Evolutionary conservation across 2,888 invertebrate species (phyloP).

Genomic region (Apotomis capreana): DNA sequence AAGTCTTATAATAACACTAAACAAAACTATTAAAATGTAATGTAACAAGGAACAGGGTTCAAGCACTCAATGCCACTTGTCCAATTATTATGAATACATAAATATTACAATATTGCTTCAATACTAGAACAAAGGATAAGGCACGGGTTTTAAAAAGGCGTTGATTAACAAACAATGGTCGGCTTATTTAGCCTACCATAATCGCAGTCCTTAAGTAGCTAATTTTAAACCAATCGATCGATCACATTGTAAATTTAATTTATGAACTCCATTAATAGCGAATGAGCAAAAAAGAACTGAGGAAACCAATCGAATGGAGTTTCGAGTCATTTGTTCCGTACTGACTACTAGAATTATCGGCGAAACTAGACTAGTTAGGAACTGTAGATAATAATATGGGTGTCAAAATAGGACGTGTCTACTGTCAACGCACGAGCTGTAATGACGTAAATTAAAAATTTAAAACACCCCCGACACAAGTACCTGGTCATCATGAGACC

Average conservation of each 20-base stretch:
- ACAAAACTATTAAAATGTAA: not conserved
- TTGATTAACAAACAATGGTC: conserved; percentile 38
- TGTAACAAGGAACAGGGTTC: conserved; percentile 5
- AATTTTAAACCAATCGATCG: conserved; percentile 18
- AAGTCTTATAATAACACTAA: not conserved
- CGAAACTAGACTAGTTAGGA: too few species aligned
- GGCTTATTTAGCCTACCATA: conserved; percentile 19
- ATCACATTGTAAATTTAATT: not conserved
- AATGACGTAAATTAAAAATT: too few species aligned
- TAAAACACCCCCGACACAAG: too few species aligned
- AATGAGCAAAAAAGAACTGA: too few species aligned
- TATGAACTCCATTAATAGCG: not conserved
- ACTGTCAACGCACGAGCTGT: too few species aligned
- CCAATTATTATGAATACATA: conserved; percentile 18
- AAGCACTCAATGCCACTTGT: conserved; percentile 27
- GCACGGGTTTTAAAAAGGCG: conserved; percentile 17
- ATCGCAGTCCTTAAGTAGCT: conserved; percentile 20
- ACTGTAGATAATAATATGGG: too few species aligned
- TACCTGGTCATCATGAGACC: too few species aligned
- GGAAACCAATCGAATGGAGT: not conserved
- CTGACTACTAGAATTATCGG: not conserved
- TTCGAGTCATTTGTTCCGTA: not conserved
- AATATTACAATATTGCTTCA: conserved; percentile 24
- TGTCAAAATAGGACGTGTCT: too few species aligned
- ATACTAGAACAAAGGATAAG: conserved; percentile 20